A percentile compares a stretch with the other conserved stretches of the same genome.
Evolutionary conservation across 2,113 vertebrate genomes (phyloP).

Genomic region (Ptyas mucosa): DNA sequence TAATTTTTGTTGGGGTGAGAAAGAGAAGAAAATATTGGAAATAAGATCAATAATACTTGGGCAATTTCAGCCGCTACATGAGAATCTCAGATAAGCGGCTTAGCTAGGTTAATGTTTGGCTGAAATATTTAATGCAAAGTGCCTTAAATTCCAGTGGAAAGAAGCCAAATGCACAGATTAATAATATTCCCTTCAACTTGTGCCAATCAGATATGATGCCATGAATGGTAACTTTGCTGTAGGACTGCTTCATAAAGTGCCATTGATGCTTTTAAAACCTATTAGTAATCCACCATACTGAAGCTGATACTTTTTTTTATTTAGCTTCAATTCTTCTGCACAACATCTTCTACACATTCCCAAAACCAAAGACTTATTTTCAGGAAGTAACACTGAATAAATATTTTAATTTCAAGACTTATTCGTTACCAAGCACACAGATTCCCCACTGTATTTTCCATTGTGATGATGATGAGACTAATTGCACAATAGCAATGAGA

Average conservation of each 20-base stretch:
- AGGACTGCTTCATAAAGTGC: neutral
- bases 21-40: neutral
- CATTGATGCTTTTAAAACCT: neutral
- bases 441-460: neutral
- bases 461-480: neutral
- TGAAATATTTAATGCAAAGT: neutral
- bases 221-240: conserved; percentile 3
- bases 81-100: conserved; percentile 3
- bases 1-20: neutral
- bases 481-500: neutral
- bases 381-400: neutral
- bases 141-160: neutral
- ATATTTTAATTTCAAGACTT: conserved; percentile 3
- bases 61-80: neutral
- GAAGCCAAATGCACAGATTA: neutral
- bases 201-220: neutral
- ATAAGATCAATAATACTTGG: conserved; percentile 6
- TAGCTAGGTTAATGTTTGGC: conserved; percentile 11
- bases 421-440: neutral
- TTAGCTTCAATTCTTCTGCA: neutral
- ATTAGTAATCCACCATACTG: neutral
- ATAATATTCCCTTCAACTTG: neutral
- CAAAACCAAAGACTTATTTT: neutral
- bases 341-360: neutral
- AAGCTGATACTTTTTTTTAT: neutral